Conservation (phyloP, 2,888 invertebrate species). For the Nineta flava region DNA sequence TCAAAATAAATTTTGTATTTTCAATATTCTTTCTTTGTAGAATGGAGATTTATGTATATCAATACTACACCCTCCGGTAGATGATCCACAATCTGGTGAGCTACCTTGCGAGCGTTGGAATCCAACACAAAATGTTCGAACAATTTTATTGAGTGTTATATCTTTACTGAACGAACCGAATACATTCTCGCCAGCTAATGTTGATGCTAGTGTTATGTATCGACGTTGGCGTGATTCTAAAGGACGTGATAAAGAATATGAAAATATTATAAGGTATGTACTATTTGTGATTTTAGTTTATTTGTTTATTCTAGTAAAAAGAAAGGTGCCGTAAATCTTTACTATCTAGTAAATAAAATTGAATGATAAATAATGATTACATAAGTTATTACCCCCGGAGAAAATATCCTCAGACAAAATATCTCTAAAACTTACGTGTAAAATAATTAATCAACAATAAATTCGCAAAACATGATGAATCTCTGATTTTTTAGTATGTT, state of each 20-base stretch:
- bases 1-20: too few species aligned
- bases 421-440: too few species aligned
- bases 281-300: not conserved
- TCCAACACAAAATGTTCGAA: constrained; percentile 98
- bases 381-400: too few species aligned
- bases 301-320: not conserved
- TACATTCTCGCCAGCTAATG: constrained; percentile 98
- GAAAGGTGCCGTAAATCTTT: too few species aligned
- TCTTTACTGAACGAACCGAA: constrained; percentile 98
- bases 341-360: too few species aligned
- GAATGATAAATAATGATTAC: too few species aligned
- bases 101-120: constrained; percentile 99
- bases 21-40: constrained; percentile 34
- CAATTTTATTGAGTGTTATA: constrained; percentile 94
- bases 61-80: constrained; percentile 96
- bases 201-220: constrained; percentile 99
- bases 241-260: constrained; percentile 97
- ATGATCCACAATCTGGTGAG: constrained; percentile 98
- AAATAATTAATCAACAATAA: too few species aligned
- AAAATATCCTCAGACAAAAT: too few species aligned
- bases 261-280: constrained; percentile 86
- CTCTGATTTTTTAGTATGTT: too few species aligned
- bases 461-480: too few species aligned
- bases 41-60: constrained; percentile 99
- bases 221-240: constrained; percentile 96